Evolutionary conservation across 2,888 invertebrate species (phyloP), one percentile per base, ranked within the genome.

Genomic region (Parapristionchus giblindavisi): DNA sequence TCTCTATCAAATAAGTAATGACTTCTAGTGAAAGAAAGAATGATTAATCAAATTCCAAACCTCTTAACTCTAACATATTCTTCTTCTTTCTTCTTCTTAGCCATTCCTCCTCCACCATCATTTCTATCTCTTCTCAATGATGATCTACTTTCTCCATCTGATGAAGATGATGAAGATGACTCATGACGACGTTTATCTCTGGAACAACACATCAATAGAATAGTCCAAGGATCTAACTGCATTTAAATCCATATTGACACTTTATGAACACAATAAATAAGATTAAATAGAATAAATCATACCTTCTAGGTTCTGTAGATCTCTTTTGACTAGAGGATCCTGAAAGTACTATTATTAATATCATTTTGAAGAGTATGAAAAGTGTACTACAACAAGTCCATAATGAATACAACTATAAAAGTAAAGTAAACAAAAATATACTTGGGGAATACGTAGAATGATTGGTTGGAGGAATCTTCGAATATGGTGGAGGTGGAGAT

Each of bases 401-500:
- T n/a, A n/a, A n/a, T n/a, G n/a, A n/a, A n/a, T n/a, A n/a, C n/a
- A n/a, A n/a, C n/a, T n/a, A n/a, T n/a, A n/a, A n/a, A n/a, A n/a
- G n/a, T n/a, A n/a, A n/a, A n/a, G n/a, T n/a, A n/a, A n/a, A n/a
- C n/a, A n/a, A n/a, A n/a, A n/a, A n/a, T n/a, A n/a, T n/a, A n/a
- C n/a, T n/a, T n/a, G n/a, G n/a, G n/a, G n/a, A n/a, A n/a, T n/a
- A n/a, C 24, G 38, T 43, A 24, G 65, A 40, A 17, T 70, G 70
- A 14, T 70, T 27, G 24, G 8, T 34, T 14, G 70, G 70, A 1
- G 70, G 70, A 24, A 38, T 11, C 14, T 70, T 54, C 21, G 70
- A 70, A 54, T 70, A 70, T 34, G 70, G 70, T n/a, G 70, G 70
- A 1, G 70, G 70, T 4, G 70, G 70, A 0, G 51, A 51, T n/a